Base-by-base conservation (phyloP, 1,140 invertebrate species). In the Charaxes varanes region DNA sequence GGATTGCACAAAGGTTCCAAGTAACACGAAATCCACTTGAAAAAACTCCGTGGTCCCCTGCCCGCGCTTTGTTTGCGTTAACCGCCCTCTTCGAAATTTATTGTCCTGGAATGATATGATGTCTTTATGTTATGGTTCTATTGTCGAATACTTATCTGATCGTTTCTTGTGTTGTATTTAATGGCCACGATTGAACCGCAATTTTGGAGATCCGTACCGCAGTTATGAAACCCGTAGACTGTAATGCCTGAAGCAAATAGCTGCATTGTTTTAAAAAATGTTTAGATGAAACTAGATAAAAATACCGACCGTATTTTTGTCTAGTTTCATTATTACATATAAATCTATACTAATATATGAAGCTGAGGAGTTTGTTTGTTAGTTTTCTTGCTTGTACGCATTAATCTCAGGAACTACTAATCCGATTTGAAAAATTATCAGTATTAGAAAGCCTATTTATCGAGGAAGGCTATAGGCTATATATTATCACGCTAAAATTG, bases 141-240 rank as follows among this genome's bases (percentile, higher is more conserved):
- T 82, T 80, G 73, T 82, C 54, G 40, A 47, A 50, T 63, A 74
- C 62, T 76, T 82, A 82, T 78, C 78, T 74, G 73, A 80, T 82
- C 71, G 52, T 63, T 54, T 59, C 47, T 54, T 26, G 53, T 64
- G 50, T 76, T 71, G 62, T 65, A 47, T 74, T 59, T 68, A 73
- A 74, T 78, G 61, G 65, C 58, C 57, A 56, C 40, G 44, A 50
- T 43, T 45, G 50, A 40, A 58, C 51, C 54, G 45, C 54, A 52
- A 2, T 17, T 31, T 31, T 31, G 18, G 28, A 10, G 28, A 8
- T 3, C 28, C 28, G 4, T 28, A 7, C 3, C 3, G 6, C 13
- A 4, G 4, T 4, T 7, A 27, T 13, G 13, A 27, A 24, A 8
- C 6, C 4, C 10, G 8, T 26, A 26, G 10, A 2, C 4, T 12